Evolutionary conservation across 2,797 vertebrate species (phyloP).

Genomic region (Hapalemur alaotrensis): DNA sequence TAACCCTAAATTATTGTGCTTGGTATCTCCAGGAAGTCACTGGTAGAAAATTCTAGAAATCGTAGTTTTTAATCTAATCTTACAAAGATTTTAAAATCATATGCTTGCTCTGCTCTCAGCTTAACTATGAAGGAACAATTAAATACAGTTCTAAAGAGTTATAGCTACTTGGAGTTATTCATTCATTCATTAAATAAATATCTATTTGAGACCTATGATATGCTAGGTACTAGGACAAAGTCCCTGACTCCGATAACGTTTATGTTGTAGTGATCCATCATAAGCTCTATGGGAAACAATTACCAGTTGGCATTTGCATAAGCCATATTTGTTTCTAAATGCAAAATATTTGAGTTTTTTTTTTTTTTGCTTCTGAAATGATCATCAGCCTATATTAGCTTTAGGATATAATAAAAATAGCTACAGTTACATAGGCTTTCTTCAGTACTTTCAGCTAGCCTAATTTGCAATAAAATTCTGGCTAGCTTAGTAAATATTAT

Average conservation of each 20-base stretch:
- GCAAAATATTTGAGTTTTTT: background rate
- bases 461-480: conserved; percentile 54
- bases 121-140: background rate
- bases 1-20: background rate
- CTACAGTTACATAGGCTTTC: conserved; percentile 8
- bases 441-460: background rate
- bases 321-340: conserved; percentile 10
- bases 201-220: background rate
- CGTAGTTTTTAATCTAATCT: background rate
- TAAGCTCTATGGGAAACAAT: background rate
- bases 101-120: background rate
- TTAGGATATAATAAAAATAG: conserved; percentile 26
- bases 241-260: background rate
- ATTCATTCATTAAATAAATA: background rate
- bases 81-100: background rate
- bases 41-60: background rate
- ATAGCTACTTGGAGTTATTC: background rate
- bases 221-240: background rate
- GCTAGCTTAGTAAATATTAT: conserved; percentile 26
- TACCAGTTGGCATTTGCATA: conserved; percentile 36
- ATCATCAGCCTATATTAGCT: background rate
- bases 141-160: background rate
- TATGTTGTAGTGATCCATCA: background rate
- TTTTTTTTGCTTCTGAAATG: conserved; percentile 29
- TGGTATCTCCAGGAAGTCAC: background rate